Base-by-base conservation (phyloP, 2,888 invertebrate species). In the Embidobia sp. region DNA sequence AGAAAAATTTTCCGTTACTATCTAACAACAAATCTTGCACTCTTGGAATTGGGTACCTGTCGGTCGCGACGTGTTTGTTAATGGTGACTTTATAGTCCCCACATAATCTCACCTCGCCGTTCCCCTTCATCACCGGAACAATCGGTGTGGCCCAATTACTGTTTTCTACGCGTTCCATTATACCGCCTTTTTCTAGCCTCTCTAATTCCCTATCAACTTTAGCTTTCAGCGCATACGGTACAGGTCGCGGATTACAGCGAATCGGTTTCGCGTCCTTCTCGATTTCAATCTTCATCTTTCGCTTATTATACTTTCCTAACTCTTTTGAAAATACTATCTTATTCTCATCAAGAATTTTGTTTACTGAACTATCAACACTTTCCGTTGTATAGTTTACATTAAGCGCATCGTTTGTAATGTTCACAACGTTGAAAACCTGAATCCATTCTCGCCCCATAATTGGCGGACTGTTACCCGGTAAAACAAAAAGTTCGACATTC, bases 51-150 rank as follows among this genome's bases (percentile, higher is more conserved):
- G 82, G 81, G 37, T 81, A 35, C 6, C 83, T 31, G 7, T 83
- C 80, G 57, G 82, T 77, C 46, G 76, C 57, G 8, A 86, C 40
- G 16, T 73, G 53, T 3, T 79, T 79, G 73, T 88, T 88, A 7
- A 88, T 11, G 0, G 87, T 88, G 0, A 86, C 44, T 48, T 82
- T 84, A 53, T 77, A 86, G 77, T 89, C 86, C 0, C 84, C 86
- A 61, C 88, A 88, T n/a, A 88, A 76, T 11, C 87, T 44, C 3
- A 87, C 76, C 35, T 59, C 37, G 0, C 85, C 86, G 66, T 87
- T 80, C 6, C 73, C 79, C 76, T 89, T 89, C 1, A 84, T 55
- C 0, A 89, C 81, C 1, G 86, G 84, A 1, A 88, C 87, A 2
- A 89, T 81, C 0, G 88, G 87, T 37, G 84, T 83, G 13, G 81